These are phyloP conservation scores for Halyomorpha halys DNA, from an alignment of 1,140 invertebrate species.

Conservation along the genomic window DNA sequence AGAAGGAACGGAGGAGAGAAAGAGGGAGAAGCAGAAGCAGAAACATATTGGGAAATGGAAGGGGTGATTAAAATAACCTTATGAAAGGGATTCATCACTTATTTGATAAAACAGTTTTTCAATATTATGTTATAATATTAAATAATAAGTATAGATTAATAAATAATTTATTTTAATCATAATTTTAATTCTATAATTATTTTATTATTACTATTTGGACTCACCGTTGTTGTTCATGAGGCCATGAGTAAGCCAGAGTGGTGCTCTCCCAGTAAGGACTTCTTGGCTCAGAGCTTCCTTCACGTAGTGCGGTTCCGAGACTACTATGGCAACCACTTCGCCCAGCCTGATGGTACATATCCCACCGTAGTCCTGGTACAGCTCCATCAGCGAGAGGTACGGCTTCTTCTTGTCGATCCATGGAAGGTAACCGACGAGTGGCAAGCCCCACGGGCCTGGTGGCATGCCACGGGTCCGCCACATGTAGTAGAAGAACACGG, in stretches of 20 bases:
- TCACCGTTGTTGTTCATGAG: constrained; percentile 78
- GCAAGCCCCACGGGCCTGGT: constrained; percentile 66
- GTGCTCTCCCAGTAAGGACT: constrained; percentile 57
- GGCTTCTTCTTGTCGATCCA: constrained; percentile 55
- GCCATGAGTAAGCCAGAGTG: constrained; percentile 69
- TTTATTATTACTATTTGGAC: too few relatives aligned
- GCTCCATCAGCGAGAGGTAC: constrained; percentile 52
- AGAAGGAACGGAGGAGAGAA: too few relatives aligned
- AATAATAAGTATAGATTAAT: too few relatives aligned
- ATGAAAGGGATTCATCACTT: too few relatives aligned
- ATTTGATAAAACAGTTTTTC: too few relatives aligned
- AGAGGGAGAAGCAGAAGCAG: too few relatives aligned
- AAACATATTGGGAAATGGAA: too few relatives aligned
- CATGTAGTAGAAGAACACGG: background rate
- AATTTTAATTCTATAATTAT: too few relatives aligned
- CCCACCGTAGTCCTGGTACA: constrained; percentile 54
- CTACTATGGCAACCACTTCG: constrained; percentile 55
- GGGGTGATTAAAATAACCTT: too few relatives aligned
- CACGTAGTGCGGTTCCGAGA: constrained; percentile 59
- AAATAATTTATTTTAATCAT: too few relatives aligned
- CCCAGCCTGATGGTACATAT: constrained; percentile 64
- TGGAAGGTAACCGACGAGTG: constrained; percentile 65
- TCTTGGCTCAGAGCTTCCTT: constrained; percentile 58
- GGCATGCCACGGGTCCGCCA: constrained; percentile 39
- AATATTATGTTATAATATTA: too few relatives aligned